Base-by-base conservation (phyloP, 2,888 invertebrate species). In the Temnothorax rugatulus region DNA sequence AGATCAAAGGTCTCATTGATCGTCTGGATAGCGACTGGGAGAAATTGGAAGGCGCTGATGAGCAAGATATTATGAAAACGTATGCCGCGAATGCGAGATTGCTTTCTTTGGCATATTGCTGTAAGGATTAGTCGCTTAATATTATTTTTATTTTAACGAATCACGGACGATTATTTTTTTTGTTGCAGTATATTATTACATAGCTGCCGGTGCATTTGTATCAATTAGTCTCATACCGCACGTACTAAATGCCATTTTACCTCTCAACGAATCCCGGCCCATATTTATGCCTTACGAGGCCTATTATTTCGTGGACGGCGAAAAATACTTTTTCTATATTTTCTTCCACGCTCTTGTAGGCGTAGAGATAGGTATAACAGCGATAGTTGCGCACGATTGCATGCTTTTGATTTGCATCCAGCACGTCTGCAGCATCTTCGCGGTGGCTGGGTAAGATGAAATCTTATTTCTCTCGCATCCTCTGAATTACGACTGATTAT, bases 241-340 rank as follows among this genome's bases (percentile, higher is more conserved):
- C 2, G 4, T 66, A n/a, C 41, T 83, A 13, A 61, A 83, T 29
- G 4, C 29, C 4, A 1, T 68, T 0, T 59, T 50, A 18, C 83
- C 83, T 0, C 47, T 83, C 13, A 83, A 83, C 3, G 82, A 68
- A 18, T 83, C 82, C 2, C 44, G 66, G 1, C 57, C 82, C 4
- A 15, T 66, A 44, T 8, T n/a, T 4, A 2, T 59, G 13, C 68
- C 68, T 4, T 50, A 15, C 0, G 38, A 47, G 0, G 25, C 38
- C 0, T 47, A 83, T 25, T 83, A 77, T 11, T 77, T 77, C 15
- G 77, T 83, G 3, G 76, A 83, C 18, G 8, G 5, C 2, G 13
- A 47, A 2, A n/a, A 83, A 38, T 77, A 83, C 9, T 83, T 29
- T 21, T 54, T 13, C n/a, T 64, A 63, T 9, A 82, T 82, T 34